A percentile compares a stretch with the other conserved stretches of the same genome.
Evolutionary conservation across 2,113 vertebrate genomes (phyloP).

Genomic region (Podarcis raffonei): DNA sequence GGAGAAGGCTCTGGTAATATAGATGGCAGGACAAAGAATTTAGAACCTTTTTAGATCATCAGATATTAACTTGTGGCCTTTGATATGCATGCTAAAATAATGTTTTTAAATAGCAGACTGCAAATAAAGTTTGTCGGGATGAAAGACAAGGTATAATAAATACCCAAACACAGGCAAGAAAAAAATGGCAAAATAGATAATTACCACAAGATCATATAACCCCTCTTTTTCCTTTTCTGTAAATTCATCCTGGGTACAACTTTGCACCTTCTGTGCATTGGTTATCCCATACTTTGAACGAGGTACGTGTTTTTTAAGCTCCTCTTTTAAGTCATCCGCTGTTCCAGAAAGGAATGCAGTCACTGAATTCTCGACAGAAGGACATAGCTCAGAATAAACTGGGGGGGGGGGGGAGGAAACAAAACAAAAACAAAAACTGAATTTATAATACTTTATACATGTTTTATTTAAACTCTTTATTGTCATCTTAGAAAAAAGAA

Average conservation of each 20-base stretch:
- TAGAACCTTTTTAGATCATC: background rate
- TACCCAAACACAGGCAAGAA: background rate
- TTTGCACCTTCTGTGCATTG: background rate
- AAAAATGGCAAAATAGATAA: background rate
- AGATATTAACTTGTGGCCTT: background rate
- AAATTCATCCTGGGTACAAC: background rate
- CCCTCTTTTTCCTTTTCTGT: background rate
- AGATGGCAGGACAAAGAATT: background rate
- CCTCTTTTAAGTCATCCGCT: background rate
- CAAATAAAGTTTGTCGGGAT: background rate
- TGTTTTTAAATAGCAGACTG: background rate
- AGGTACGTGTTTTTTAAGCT: background rate
- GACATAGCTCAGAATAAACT: too few relatives aligned
- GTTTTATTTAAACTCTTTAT: too few relatives aligned
- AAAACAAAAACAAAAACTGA: too few relatives aligned
- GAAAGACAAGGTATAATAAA: background rate
- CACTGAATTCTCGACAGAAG: background rate
- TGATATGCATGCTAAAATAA: background rate
- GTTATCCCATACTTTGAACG: background rate
- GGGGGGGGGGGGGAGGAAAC: background rate
- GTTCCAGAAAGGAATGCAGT: background rate
- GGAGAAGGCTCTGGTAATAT: background rate
- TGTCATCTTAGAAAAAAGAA: too few relatives aligned
- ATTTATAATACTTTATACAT: too few relatives aligned
- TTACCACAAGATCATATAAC: background rate